Base-by-base conservation (phyloP, 1,140 invertebrate genomes). In the Dryas iulia region DNA sequence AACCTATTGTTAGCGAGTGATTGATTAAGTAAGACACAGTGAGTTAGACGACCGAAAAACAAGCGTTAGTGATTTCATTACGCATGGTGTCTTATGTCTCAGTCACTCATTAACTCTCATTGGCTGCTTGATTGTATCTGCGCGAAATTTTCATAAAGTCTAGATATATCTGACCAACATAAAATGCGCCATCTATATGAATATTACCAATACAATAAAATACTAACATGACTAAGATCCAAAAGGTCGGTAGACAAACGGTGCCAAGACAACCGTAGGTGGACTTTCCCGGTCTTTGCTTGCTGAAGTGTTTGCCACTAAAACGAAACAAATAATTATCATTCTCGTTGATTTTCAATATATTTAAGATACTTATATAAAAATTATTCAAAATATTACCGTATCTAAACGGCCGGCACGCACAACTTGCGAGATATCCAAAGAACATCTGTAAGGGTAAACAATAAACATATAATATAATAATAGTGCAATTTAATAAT, bases 251-350 rank as follows among this genome's bases (percentile, higher is more conserved):
- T 93, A 14, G 95, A 95, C 30, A 99, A 92, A 66, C 95, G 94
- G 59, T 98, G 94, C 98, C 98, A 99, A 3, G 95, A 95, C 23
- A 98, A 91, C 66, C 96, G 94, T 26, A 99, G 79, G 87, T 98
- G 97, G 1, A 99, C 94, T 93, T 97, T 95, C 31, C 98, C 98
- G 82, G 97, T 97, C 90, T 98, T 98, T 3, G 97, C 97, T 92
- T 98, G 96, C 88, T 99, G 97, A 69, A 99, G 92, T 0, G 97
- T 96, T 59, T 98, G 93, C 98, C 98, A 99, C 97, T 98, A 79
- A 90, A 79, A 81, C 39, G 18, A 54, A 59, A 53, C 7, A 47
- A 18, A 10, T 21, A 47, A 10, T 47, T 18, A 47, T 0, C 21
- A 47, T 47, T 47, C 1, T 18, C 7, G n/a, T 39, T 6, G 7